Conservation (phyloP, 2,888 invertebrate genomes). For the Schrankia costaestrigalis region DNA sequence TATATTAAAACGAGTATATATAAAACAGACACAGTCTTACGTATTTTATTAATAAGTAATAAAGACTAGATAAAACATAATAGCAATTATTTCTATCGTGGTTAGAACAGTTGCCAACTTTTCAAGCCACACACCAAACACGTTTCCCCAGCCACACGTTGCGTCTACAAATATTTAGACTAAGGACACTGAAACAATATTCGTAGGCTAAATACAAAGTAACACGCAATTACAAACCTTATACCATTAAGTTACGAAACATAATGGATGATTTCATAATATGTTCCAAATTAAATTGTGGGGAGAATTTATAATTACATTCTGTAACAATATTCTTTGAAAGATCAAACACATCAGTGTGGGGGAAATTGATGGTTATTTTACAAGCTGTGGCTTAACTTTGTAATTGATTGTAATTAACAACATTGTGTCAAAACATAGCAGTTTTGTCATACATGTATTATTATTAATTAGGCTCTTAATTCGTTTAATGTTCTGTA, state of each 20-base stretch:
- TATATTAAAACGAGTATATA: too few species aligned
- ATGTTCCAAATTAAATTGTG: conserved; percentile 2
- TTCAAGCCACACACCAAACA: conserved; percentile 1
- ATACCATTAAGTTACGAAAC: too few species aligned
- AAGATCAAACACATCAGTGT: conserved; percentile 12
- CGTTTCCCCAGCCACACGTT: conserved; percentile 1
- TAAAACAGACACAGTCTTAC: too few species aligned
- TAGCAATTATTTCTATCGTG: too few species aligned
- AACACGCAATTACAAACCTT: conserved; percentile 1
- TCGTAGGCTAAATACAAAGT: neutral
- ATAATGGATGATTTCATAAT: conserved; percentile 1
- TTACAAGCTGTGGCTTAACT: conserved; percentile 19
- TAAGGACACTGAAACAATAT: conserved; percentile 4
- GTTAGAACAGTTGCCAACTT: conserved; percentile 1
- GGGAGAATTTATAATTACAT: conserved; percentile 4
- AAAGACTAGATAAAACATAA: too few species aligned
- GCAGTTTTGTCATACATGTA: conserved; percentile 21
- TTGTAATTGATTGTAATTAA: conserved; percentile 33
- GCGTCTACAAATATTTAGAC: conserved; percentile 6
- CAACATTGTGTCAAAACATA: conserved; percentile 27
- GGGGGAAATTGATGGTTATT: conserved; percentile 15
- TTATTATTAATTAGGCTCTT: conserved; percentile 29
- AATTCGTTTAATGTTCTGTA: conserved; percentile 16
- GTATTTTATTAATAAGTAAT: too few species aligned
- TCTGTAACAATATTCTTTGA: conserved; percentile 7